Conservation (phyloP, 1,140 invertebrate genomes). For the Diorhabda sublineata region DNA sequence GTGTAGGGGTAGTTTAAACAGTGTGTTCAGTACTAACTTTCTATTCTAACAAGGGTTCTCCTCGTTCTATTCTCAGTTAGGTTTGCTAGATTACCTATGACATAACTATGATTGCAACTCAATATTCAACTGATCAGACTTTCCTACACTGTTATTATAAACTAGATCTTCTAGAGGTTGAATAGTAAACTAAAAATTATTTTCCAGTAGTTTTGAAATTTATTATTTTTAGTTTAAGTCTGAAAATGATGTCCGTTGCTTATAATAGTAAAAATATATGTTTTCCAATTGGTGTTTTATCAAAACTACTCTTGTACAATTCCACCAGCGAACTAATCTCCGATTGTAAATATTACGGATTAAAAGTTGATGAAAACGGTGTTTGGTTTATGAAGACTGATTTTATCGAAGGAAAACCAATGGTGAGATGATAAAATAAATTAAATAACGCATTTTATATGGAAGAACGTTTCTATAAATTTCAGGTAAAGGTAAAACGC, state of each 20-base stretch:
- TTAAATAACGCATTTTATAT: constrained; percentile 5
- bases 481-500: constrained; percentile 17
- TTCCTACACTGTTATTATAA: no score
- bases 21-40: no score
- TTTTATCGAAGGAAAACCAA: constrained; percentile 19
- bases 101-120: no score
- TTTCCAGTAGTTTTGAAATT: background rate
- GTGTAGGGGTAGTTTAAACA: no score
- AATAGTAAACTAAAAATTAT: no score
- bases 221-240: constrained; percentile 48
- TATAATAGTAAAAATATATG: constrained; percentile 53
- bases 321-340: constrained; percentile 30
- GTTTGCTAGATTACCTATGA: no score
- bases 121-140: background rate
- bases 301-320: constrained; percentile 42
- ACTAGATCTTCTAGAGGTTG: no score
- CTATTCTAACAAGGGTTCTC: no score
- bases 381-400: constrained; percentile 27
- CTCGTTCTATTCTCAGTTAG: no score
- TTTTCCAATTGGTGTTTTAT: constrained; percentile 46
- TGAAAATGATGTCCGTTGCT: constrained; percentile 52
- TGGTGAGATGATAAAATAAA: constrained; percentile 18
- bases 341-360: constrained; percentile 29
- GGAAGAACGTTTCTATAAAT: constrained; percentile 3
- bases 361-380: constrained; percentile 19